A percentile compares a stretch with the other conserved stretches of the same genome.
These are phyloP conservation scores for Centrocercus urophasianus DNA, from an alignment of 2,113 vertebrate genomes.

Conservation along the genomic window DNA sequence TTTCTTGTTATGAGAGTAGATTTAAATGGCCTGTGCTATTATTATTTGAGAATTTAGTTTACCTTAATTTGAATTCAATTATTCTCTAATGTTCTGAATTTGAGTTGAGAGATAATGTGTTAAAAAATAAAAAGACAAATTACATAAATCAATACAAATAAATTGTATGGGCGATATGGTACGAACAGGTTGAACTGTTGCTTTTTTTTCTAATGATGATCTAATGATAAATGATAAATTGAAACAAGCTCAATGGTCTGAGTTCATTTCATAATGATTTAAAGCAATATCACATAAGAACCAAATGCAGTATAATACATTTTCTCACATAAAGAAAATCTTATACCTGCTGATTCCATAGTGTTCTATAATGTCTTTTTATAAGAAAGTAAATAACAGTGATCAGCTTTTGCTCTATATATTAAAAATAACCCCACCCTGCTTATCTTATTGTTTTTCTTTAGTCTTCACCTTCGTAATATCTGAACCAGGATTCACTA, in stretches of 20 bases:
- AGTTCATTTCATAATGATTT: neutral
- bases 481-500: neutral
- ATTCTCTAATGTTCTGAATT: slow-evolving; percentile 4
- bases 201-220: neutral
- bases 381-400: neutral
- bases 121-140: slow-evolving; percentile 7
- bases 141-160: slow-evolving; percentile 15
- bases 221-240: neutral
- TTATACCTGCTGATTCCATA: neutral
- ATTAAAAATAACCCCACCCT: neutral
- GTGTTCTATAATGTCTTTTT: neutral
- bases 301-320: neutral
- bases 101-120: neutral
- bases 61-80: slow-evolving; percentile 33
- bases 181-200: neutral
- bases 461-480: neutral
- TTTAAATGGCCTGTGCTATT: slow-evolving; percentile 32
- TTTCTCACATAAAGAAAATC: neutral
- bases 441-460: neutral
- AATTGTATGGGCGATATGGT: neutral
- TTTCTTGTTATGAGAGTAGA: slow-evolving; percentile 39
- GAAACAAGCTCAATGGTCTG: neutral
- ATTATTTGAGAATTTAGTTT: slow-evolving; percentile 73
- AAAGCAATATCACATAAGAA: neutral
- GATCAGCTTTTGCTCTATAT: neutral